Conservation (phyloP, 2,797 vertebrate genomes). For the Pelodytes ibericus region DNA sequence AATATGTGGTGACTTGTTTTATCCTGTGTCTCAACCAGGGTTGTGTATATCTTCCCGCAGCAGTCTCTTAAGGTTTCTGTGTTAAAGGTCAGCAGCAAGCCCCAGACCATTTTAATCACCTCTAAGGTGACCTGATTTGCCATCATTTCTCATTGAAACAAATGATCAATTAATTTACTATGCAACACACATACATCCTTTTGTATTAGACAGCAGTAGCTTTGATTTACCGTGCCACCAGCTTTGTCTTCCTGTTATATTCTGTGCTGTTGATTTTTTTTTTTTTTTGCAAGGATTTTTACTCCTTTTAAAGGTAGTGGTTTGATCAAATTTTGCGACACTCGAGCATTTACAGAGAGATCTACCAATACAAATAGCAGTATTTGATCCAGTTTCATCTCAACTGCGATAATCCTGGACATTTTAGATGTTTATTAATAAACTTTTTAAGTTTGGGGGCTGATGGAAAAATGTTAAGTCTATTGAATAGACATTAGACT, state of each 20-base stretch:
- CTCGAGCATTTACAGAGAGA: conserved; percentile 76
- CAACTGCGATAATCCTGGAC: conserved; percentile 74
- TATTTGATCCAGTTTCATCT: conserved; percentile 81
- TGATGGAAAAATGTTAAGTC: conserved; percentile 59
- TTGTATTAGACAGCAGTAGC: conserved; percentile 66
- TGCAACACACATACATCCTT: conserved; percentile 84
- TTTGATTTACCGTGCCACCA: conserved; percentile 72
- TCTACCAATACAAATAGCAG: conserved; percentile 72
- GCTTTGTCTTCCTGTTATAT: conserved; percentile 81
- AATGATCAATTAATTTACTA: conserved; percentile 86
- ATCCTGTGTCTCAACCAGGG: conserved; percentile 57
- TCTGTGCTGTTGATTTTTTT: conserved; percentile 77
- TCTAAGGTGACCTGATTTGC: conserved; percentile 69
- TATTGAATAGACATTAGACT: conserved; percentile 70
- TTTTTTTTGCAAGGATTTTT: conserved; percentile 59
- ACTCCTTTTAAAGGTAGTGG: conserved; percentile 64
- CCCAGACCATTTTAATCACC: conserved; percentile 72
- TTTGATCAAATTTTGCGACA: conserved; percentile 79
- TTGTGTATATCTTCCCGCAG: conserved; percentile 66
- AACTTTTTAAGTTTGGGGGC: conserved; percentile 30
- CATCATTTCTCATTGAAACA: conserved; percentile 72
- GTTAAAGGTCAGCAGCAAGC: conserved; percentile 73
- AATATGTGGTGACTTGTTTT: conserved; percentile 65
- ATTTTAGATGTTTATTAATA: conserved; percentile 75
- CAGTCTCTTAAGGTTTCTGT: conserved; percentile 67